These are phyloP conservation scores for Neoniphon sammara DNA, from an alignment of 2,797 vertebrate species.

Conservation along the genomic window DNA sequence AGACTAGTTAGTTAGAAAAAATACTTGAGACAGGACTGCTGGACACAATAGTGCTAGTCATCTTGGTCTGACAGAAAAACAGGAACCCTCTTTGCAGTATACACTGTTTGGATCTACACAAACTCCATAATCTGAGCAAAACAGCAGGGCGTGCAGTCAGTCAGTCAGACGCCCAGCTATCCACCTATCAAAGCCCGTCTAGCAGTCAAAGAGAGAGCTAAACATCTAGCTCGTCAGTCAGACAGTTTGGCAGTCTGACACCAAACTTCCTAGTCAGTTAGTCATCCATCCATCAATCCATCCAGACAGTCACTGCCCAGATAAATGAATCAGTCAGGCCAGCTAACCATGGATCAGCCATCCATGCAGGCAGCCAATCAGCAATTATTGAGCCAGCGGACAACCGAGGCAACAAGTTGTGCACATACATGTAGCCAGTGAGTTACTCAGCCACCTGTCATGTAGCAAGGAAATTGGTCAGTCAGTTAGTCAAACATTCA, in stretches of 20 bases:
- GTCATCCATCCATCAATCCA: conserved; percentile 49
- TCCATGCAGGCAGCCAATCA: neutral
- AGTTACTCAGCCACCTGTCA: conserved; percentile 10
- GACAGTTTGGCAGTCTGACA: conserved; percentile 18
- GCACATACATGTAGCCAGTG: conserved; percentile 6
- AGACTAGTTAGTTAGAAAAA: neutral
- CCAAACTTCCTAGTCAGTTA: conserved; percentile 24
- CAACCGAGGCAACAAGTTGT: conserved; percentile 17
- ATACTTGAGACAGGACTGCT: neutral
- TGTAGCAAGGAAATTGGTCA: too few relatives aligned
- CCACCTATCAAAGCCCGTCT: neutral
- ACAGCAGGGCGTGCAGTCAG: conserved; percentile 10
- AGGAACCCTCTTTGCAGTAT: conserved; percentile 3
- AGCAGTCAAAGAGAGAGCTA: neutral
- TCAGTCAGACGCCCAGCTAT: conserved; percentile 11
- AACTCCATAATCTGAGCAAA: conserved; percentile 45
- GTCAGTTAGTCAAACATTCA: conserved; percentile 15
- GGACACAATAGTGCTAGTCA: conserved; percentile 2
- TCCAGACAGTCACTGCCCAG: conserved; percentile 25
- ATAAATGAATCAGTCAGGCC: conserved; percentile 9
- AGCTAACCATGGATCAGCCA: neutral
- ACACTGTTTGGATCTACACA: conserved; percentile 34
- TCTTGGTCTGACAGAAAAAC: conserved; percentile 29
- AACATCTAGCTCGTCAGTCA: neutral
- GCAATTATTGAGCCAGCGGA: neutral